phyloP scores from a whole-genome alignment of 92 coral and sea anemone genomes.

The Umimayanthus kanabou region DNA sequence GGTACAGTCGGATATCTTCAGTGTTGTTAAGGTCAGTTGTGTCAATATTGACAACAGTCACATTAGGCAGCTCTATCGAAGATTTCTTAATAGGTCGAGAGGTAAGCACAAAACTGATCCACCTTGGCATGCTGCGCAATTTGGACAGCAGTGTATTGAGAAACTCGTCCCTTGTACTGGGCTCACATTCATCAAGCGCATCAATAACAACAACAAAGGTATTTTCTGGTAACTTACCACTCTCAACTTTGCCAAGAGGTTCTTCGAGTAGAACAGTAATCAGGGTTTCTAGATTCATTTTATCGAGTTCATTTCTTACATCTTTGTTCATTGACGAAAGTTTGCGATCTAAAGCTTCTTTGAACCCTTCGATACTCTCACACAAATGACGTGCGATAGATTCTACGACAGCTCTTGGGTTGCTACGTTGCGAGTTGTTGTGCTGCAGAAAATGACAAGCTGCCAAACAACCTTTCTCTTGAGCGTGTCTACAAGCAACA shows the following conservation, averaged over 20 bases:
- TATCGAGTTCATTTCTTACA: neutral
- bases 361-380: neutral
- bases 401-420: no score
- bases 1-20: no score
- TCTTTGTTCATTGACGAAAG: neutral
- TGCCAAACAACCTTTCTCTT: neutral
- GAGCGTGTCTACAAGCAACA: neutral
- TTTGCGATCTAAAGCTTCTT: no score
- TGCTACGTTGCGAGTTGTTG: no score
- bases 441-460: neutral
- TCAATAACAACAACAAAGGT: neutral
- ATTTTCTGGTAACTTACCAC: neutral
- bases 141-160: neutral
- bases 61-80: no score
- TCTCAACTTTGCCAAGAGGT: neutral
- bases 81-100: no score
- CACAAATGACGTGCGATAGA: neutral
- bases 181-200: neutral
- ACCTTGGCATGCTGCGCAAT: neutral
- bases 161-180: neutral
- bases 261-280: neutral
- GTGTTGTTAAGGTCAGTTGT: no score
- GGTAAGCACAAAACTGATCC: neutral
- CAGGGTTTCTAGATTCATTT: neutral
- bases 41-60: no score